These are phyloP conservation scores for Poeciliopsis retropinna DNA, from an alignment of 2,113 vertebrate genomes.

Conservation along the genomic window DNA sequence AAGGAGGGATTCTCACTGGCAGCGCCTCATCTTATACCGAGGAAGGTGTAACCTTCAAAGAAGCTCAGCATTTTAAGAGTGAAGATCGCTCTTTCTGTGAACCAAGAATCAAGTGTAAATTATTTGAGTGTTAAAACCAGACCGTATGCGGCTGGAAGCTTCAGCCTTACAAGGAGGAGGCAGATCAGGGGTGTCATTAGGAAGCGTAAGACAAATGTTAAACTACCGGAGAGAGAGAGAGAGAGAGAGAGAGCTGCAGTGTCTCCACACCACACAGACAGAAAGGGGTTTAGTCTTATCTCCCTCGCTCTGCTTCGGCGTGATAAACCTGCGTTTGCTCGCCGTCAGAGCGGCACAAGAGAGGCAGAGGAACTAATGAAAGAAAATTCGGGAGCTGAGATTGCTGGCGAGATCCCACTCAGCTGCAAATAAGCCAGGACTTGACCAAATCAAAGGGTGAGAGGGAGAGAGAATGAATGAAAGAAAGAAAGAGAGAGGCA, in stretches of 20 bases:
- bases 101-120: background rate
- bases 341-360: constrained; percentile 16
- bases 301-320: constrained; percentile 2
- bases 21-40: constrained; percentile 20
- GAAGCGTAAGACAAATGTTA: constrained; percentile 58
- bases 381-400: constrained; percentile 45
- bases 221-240: constrained; percentile 1
- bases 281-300: constrained; percentile 27
- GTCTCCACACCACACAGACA: constrained; percentile 31
- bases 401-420: constrained; percentile 35
- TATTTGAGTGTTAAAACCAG: background rate
- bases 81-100: background rate
- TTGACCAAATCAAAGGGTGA: constrained; percentile 1
- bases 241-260: constrained; percentile 17
- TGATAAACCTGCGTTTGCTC: constrained; percentile 55
- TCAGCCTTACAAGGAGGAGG: background rate
- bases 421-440: constrained; percentile 45
- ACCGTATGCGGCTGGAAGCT: background rate
- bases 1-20: constrained; percentile 32
- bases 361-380: constrained; percentile 41
- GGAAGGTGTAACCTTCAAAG: background rate
- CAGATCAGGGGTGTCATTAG: constrained; percentile 39
- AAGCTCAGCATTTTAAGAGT: constrained; percentile 2
- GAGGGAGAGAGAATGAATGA: background rate
- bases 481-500: no score